Conservation (phyloP, 2,113 vertebrate species). For the Cyprinodon brontotheroides region DNA sequence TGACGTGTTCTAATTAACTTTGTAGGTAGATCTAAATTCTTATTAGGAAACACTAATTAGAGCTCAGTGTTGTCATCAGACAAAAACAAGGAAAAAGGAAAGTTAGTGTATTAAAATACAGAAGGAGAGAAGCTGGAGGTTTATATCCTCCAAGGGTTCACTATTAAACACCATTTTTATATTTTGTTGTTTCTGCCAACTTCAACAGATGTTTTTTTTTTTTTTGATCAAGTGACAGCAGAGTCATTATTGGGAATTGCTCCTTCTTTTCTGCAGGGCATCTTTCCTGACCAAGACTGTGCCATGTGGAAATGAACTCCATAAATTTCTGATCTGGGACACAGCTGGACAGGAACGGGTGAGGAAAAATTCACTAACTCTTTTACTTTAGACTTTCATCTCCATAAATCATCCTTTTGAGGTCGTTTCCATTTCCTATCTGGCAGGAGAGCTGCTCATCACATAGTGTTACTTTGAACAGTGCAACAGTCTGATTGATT, state of each 20-base stretch:
- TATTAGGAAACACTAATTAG: neutral
- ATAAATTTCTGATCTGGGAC: conserved; percentile 99
- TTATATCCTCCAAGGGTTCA: neutral
- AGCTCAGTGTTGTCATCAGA: neutral
- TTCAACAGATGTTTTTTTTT: conserved; percentile 15
- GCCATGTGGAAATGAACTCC: conserved; percentile 92
- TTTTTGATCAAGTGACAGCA: neutral
- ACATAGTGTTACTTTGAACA: conserved; percentile 20
- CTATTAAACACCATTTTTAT: neutral
- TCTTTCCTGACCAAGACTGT: conserved; percentile 99
- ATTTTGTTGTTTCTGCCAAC: conserved; percentile 14
- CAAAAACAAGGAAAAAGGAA: neutral
- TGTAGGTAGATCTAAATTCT: neutral
- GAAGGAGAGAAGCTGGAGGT: neutral
- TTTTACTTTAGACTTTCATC: conserved; percentile 8
- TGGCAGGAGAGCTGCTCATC: conserved; percentile 11
- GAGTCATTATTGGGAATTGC: conserved; percentile 18
- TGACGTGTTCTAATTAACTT: too few relatives aligned
- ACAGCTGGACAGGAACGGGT: conserved; percentile 97
- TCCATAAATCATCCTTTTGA: neutral
- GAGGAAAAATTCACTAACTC: conserved; percentile 56
- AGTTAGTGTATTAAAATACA: neutral
- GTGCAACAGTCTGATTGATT: conserved; percentile 20
- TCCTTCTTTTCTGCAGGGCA: conserved; percentile 81
- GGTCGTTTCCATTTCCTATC: neutral